These are phyloP conservation scores for Vulpes vulpes DNA, from an alignment of 2,113 vertebrate species.

Conservation along the genomic window DNA sequence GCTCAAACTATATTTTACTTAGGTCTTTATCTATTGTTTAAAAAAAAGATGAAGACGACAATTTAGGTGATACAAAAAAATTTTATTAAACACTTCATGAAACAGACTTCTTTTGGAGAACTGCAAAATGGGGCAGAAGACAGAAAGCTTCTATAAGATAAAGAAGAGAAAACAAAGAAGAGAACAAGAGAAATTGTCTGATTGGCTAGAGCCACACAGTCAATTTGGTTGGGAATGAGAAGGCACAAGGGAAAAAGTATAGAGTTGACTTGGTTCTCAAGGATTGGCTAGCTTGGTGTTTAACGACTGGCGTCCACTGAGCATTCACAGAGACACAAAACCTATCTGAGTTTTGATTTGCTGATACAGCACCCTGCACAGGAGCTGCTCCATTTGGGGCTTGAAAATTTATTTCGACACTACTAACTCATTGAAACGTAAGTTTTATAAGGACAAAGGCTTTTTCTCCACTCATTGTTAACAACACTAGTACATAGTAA, in stretches of 20 bases:
- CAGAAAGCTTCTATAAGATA: not conserved
- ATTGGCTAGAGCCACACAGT: not conserved
- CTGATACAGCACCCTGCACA: not conserved
- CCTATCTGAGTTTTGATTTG: not conserved
- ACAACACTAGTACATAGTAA: not conserved
- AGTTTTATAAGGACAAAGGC: not conserved
- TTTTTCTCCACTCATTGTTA: not conserved
- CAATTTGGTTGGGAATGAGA: not conserved
- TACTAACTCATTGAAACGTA: not conserved
- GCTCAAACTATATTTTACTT: not conserved
- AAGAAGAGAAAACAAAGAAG: not conserved
- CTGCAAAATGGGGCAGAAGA: not conserved
- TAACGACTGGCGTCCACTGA: not conserved
- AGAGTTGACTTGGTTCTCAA: not conserved
- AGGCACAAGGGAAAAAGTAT: not conserved
- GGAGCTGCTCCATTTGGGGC: not conserved
- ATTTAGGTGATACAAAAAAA: not conserved
- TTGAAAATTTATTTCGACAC: not conserved
- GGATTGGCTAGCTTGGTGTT: not conserved
- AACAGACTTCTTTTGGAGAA: not conserved
- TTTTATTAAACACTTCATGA: not conserved
- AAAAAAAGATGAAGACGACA: not conserved
- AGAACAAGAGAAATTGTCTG: not conserved
- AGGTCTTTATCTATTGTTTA: not conserved
- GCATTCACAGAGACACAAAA: not conserved